Conservation (phyloP, 2,113 vertebrate species). For the Oophaga pumilio region DNA sequence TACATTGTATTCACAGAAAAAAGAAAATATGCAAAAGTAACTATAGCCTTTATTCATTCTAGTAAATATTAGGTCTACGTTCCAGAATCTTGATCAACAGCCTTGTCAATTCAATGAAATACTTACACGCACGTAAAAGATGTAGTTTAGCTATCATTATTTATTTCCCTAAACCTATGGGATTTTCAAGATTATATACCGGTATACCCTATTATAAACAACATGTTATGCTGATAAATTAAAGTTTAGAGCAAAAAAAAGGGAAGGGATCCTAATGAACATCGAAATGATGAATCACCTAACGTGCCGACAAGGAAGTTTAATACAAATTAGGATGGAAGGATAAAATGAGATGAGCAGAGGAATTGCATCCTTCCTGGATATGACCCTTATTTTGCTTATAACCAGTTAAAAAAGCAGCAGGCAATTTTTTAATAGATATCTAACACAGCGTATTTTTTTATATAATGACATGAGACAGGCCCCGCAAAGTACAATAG, state of each 20-base stretch:
- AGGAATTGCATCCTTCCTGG: conserved; percentile 17
- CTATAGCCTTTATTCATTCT: neutral
- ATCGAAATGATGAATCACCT: conserved; percentile 52
- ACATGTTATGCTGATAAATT: neutral
- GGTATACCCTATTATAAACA: neutral
- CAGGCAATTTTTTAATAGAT: conserved; percentile 56
- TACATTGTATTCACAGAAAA: too few relatives aligned
- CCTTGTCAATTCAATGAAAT: neutral
- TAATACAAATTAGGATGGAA: conserved; percentile 46
- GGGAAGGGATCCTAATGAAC: conserved; percentile 17
- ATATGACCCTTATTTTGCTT: conserved; percentile 51
- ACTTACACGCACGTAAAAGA: neutral
- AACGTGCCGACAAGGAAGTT: conserved; percentile 42
- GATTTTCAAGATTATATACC: neutral
- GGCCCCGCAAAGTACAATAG: conserved; percentile 3
- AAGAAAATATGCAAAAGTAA: too few relatives aligned
- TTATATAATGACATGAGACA: conserved; percentile 38
- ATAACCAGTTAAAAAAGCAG: conserved; percentile 53
- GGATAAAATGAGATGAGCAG: conserved; percentile 38
- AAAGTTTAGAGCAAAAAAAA: conserved; percentile 9
- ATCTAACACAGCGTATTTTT: conserved; percentile 36
- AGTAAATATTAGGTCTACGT: neutral
- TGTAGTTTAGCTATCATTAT: neutral
- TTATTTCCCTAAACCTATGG: neutral
- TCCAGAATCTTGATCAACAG: neutral